Conservation (phyloP, 2,888 invertebrate species). For the Lysandra coridon region DNA sequence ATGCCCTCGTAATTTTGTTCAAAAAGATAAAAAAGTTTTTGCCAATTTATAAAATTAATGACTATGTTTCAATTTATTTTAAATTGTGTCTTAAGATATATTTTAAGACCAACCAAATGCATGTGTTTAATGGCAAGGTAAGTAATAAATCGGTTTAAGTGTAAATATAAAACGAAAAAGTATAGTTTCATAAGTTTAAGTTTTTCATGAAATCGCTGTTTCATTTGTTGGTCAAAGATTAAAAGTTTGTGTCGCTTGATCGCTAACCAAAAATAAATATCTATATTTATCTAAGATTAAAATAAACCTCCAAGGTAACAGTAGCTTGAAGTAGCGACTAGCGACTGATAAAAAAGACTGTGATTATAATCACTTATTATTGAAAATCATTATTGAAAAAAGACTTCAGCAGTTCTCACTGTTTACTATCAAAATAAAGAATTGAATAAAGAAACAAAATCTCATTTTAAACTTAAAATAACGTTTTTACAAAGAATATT, state of each 20-base stretch:
- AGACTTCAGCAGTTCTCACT: background rate
- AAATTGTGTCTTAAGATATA: too few relatives aligned
- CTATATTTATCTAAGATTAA: conserved; percentile 44
- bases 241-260: background rate
- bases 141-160: too few relatives aligned
- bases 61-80: too few relatives aligned
- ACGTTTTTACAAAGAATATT: too few relatives aligned
- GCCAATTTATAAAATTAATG: too few relatives aligned
- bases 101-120: too few relatives aligned
- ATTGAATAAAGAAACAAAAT: background rate
- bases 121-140: too few relatives aligned
- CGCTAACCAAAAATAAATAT: conserved; percentile 31
- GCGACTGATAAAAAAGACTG: conserved; percentile 38
- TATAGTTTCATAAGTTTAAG: background rate
- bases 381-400: conserved; percentile 9
- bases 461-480: background rate
- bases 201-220: background rate
- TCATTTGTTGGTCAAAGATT: background rate
- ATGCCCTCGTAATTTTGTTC: too few relatives aligned
- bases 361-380: too few relatives aligned
- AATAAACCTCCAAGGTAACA: conserved; percentile 44
- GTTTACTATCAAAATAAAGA: background rate
- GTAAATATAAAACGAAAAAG: too few relatives aligned
- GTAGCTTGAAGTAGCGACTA: conserved; percentile 37
- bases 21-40: too few relatives aligned